These are phyloP conservation scores for Dynastes maya DNA, from an alignment of 2,888 invertebrate genomes.

Conservation along the genomic window DNA sequence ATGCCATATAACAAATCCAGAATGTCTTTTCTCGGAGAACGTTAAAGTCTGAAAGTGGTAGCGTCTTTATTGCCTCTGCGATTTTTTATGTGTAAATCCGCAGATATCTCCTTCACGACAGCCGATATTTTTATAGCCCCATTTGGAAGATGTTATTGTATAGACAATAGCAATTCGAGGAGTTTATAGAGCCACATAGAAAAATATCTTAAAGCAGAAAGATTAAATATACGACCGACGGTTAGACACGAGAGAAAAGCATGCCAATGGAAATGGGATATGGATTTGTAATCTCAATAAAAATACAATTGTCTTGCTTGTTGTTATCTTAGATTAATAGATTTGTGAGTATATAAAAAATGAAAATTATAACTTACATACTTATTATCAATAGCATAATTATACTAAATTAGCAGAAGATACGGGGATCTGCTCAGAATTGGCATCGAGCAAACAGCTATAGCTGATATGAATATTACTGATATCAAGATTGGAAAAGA, in stretches of 20 bases:
- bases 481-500: no score
- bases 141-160: conserved; percentile 15
- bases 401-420: no score
- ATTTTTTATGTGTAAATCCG: conserved; percentile 11
- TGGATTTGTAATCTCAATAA: no score
- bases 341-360: no score
- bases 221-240: neutral
- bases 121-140: neutral
- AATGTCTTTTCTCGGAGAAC: neutral
- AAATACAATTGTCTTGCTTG: no score
- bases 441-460: no score
- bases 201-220: neutral
- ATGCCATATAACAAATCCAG: neutral
- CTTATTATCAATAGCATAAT: no score
- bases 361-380: no score
- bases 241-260: neutral
- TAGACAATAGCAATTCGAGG: neutral
- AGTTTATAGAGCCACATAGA: neutral
- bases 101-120: neutral
- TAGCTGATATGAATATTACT: no score
- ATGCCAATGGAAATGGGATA: neutral
- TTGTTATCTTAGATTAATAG: no score
- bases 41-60: neutral
- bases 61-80: neutral
- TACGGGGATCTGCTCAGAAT: no score